These are phyloP conservation scores for Nebria salina DNA, from an alignment of 2,888 invertebrate genomes.

Conservation along the genomic window DNA sequence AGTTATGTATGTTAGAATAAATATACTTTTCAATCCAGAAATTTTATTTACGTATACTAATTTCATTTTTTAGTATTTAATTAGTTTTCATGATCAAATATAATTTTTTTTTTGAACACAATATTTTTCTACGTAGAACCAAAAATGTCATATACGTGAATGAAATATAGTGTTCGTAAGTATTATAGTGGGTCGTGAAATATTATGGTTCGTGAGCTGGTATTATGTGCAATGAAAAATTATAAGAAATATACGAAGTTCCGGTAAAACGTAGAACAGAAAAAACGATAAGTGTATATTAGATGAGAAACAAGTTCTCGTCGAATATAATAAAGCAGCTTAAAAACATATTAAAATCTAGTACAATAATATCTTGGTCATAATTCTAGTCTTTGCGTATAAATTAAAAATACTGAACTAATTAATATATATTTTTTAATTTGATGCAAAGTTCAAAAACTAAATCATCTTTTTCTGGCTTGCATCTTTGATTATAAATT, in stretches of 20 bases:
- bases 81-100: too few species aligned
- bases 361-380: not conserved
- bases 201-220: not conserved
- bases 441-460: not conserved
- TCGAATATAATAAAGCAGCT: too few species aligned
- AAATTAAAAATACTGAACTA: too few species aligned
- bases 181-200: not conserved
- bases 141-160: too few species aligned
- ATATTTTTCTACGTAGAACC: too few species aligned
- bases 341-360: not conserved
- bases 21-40: too few species aligned
- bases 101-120: too few species aligned
- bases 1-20: too few species aligned
- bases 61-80: too few species aligned
- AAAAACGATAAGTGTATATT: not conserved
- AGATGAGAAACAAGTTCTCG: not conserved
- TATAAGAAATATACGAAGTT: not conserved
- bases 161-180: too few species aligned
- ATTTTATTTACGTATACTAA: too few species aligned
- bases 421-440: not conserved
- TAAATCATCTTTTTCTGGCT: not conserved
- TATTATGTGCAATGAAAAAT: not conserved
- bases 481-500: not conserved
- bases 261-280: not conserved
- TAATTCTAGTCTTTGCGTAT: not conserved